Evolutionary conservation across 2,888 invertebrate species (phyloP).

Genomic region (Thera britannica): DNA sequence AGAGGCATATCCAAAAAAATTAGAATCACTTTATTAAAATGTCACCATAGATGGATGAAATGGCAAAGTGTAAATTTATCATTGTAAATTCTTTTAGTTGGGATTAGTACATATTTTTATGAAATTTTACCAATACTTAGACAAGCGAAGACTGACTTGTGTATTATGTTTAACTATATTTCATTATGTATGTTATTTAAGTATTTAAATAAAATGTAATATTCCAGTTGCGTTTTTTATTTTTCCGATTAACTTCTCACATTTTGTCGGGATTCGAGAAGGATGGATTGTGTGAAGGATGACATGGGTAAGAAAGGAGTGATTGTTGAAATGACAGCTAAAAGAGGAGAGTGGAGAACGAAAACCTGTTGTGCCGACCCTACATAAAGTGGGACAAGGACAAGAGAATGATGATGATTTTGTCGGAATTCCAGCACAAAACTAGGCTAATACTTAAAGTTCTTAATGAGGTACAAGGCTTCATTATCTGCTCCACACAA

Average conservation of each 20-base stretch:
- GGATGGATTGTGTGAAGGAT: too few relatives aligned
- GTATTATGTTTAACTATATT: constrained; percentile 72
- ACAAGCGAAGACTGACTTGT: constrained; percentile 85
- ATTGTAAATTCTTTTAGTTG: constrained; percentile 37
- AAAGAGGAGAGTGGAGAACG: too few relatives aligned
- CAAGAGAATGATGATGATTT: neutral
- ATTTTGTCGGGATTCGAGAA: neutral
- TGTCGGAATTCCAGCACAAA: constrained; percentile 2
- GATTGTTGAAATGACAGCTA: too few relatives aligned
- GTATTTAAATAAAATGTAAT: constrained; percentile 43
- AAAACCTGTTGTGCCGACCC: too few relatives aligned
- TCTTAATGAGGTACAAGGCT: constrained; percentile 92
- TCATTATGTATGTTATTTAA: constrained; percentile 55
- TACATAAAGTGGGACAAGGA: too few relatives aligned
- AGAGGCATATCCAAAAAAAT: too few relatives aligned
- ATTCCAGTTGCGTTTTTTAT: constrained; percentile 35
- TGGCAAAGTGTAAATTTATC: neutral
- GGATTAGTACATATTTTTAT: constrained; percentile 48
- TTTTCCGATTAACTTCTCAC: constrained; percentile 17
- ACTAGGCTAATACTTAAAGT: constrained; percentile 75
- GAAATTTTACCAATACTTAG: constrained; percentile 78
- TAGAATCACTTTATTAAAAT: too few relatives aligned
- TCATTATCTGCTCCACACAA: constrained; percentile 95
- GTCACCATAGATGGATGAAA: too few relatives aligned
- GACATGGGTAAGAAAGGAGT: too few relatives aligned